phyloP scores from a whole-genome alignment of 2,113 vertebrate species.

The Hirundichthys speculiger region DNA sequence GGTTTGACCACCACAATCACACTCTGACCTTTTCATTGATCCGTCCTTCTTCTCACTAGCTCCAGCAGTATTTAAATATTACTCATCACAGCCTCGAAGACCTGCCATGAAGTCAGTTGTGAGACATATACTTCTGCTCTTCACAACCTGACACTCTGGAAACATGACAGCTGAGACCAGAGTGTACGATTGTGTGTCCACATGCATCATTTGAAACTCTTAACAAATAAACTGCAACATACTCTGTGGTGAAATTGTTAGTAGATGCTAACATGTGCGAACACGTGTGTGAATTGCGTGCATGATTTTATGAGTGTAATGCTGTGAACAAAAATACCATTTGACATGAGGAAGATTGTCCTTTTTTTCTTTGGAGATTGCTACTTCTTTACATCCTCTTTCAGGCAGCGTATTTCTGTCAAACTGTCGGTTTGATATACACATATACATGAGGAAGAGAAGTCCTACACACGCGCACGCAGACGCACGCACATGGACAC shows the following conservation, averaged over 20 bases:
- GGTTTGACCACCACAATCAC: constrained; percentile 19
- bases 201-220: constrained; percentile 23
- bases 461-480: constrained; percentile 3
- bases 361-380: constrained; percentile 26
- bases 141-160: constrained; percentile 64
- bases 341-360: constrained; percentile 20
- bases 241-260: constrained; percentile 50
- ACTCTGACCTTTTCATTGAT: constrained; percentile 29
- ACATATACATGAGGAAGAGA: constrained; percentile 8
- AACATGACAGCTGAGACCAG: constrained; percentile 48
- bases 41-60: constrained; percentile 24
- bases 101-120: constrained; percentile 45
- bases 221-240: constrained; percentile 48
- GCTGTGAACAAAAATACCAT: constrained; percentile 9
- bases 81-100: constrained; percentile 22
- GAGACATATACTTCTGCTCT: constrained; percentile 53
- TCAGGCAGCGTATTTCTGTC: constrained; percentile 27
- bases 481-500: not conserved
- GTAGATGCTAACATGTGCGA: constrained; percentile 29
- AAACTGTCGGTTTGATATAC: constrained; percentile 38
- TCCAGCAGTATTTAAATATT: constrained; percentile 22
- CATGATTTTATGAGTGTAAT: constrained; percentile 1
- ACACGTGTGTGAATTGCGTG: constrained; percentile 30
- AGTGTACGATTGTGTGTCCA: constrained; percentile 14
- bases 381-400: constrained; percentile 25